Conservation (phyloP, 2,113 vertebrate species). For the Grus americana region DNA sequence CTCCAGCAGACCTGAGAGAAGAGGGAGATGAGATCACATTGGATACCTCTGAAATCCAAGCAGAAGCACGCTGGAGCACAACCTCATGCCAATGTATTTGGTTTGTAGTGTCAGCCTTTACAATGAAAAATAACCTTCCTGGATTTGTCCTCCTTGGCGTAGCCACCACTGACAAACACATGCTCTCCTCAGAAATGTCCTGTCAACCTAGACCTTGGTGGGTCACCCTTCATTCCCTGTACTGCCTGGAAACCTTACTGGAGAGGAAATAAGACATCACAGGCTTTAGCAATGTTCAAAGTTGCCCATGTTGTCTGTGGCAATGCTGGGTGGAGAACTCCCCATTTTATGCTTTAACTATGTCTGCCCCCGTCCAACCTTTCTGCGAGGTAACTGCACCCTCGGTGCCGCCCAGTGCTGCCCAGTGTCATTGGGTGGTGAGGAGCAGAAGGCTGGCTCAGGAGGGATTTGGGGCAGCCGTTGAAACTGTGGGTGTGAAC, state of each 20-base stretch:
- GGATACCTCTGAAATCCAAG: neutral
- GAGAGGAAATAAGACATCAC: neutral
- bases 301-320: neutral
- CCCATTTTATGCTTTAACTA: neutral
- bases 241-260: neutral
- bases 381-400: neutral
- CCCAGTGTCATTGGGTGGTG: neutral
- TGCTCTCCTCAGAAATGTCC: neutral
- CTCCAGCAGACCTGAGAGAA: constrained; percentile 56
- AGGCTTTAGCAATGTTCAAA: neutral
- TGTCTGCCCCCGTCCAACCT: neutral
- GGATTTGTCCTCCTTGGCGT: neutral
- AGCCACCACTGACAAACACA: neutral
- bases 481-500: neutral
- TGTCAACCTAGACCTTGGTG: neutral
- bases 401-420: neutral
- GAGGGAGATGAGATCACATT: neutral
- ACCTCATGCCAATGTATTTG: neutral
- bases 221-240: neutral
- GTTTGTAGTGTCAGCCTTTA: neutral
- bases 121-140: neutral
- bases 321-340: neutral
- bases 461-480: rapidly evolving
- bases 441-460: neutral
- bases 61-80: neutral